phyloP scores from a whole-genome alignment of 2,888 invertebrate genomes.

The Drosophila eohydei region DNA sequence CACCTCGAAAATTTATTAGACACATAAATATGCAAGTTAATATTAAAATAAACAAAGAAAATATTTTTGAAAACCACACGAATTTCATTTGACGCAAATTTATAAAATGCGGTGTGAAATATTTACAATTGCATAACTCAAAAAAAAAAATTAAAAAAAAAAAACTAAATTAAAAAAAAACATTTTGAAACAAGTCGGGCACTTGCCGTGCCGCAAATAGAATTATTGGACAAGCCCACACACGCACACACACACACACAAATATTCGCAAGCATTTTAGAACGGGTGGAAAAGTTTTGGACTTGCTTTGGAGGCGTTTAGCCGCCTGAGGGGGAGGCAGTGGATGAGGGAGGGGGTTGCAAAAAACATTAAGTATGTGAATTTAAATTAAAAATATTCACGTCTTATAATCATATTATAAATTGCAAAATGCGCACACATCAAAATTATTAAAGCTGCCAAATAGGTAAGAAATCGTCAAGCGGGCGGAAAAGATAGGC shows the following conservation, averaged over 20 bases:
- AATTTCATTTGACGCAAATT: conserved; percentile 30
- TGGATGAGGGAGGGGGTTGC: not conserved
- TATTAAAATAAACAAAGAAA: conserved; percentile 28
- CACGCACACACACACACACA: conserved; percentile 8
- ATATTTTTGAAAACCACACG: conserved; percentile 8
- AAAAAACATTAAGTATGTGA: conserved; percentile 36
- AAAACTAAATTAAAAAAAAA: not conserved
- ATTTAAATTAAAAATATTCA: conserved; percentile 67
- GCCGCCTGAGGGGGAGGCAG: not conserved
- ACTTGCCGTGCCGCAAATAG: conserved; percentile 47
- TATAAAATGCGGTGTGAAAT: conserved; percentile 37
- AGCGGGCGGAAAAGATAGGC: conserved; percentile 4
- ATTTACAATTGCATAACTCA: conserved; percentile 54
- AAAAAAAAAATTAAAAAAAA: conserved; percentile 21
- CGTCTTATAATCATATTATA: conserved; percentile 60
- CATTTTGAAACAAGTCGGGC: conserved; percentile 26
- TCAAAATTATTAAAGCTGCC: conserved; percentile 47
- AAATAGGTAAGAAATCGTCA: conserved; percentile 29
- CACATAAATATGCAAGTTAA: conserved; percentile 49
- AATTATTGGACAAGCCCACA: conserved; percentile 50
- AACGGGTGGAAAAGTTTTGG: conserved; percentile 7
- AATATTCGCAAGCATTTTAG: conserved; percentile 9
- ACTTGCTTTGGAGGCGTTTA: not conserved
- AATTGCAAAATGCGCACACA: conserved; percentile 65
- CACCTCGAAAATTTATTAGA: conserved; percentile 31